Conservation (phyloP, 2,113 vertebrate species). For the Mesitornis unicolor region DNA sequence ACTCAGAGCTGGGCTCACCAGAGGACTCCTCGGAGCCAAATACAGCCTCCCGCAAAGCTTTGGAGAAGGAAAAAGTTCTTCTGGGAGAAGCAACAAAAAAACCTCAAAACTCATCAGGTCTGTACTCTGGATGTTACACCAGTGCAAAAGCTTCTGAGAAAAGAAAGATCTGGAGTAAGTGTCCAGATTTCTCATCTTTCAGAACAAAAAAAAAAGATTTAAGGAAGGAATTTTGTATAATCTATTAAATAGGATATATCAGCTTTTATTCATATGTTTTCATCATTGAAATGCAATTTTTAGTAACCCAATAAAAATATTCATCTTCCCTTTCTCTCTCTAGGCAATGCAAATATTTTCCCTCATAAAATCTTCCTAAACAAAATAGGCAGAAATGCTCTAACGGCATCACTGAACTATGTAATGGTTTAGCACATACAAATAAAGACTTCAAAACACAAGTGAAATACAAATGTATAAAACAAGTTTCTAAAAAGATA, state of each 20-base stretch:
- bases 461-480: neutral
- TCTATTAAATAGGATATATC: neutral
- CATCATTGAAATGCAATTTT: neutral
- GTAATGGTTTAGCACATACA: neutral
- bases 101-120: neutral
- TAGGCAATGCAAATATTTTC: neutral
- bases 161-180: neutral
- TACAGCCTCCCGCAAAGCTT: neutral
- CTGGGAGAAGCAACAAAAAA: neutral
- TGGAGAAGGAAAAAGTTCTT: neutral
- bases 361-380: neutral
- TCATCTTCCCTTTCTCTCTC: neutral
- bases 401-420: neutral
- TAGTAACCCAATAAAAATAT: neutral
- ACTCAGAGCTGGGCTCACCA: neutral
- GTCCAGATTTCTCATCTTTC: neutral
- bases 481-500: neutral
- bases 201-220: neutral
- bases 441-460: neutral
- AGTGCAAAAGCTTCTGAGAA: neutral
- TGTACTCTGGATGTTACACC: neutral
- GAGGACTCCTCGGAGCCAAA: neutral
- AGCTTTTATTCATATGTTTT: neutral
- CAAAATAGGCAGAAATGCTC: neutral
- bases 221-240: neutral